Conservation (phyloP, 1,140 invertebrate genomes). For the Lordiphosa stackelbergi region DNA sequence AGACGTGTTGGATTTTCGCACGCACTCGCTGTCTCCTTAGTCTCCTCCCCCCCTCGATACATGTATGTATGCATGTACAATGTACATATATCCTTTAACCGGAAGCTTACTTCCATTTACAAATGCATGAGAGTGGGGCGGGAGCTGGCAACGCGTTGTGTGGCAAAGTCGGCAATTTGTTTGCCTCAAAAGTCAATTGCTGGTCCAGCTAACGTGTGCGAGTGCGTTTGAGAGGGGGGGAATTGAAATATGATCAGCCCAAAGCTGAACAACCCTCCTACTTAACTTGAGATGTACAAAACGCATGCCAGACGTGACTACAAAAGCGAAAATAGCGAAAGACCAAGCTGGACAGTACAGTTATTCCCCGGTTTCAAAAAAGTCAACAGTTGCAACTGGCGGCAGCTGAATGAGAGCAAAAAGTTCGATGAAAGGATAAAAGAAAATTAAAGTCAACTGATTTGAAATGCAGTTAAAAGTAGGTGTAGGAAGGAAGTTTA, state of each 20-base stretch:
- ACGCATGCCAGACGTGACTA: conserved; percentile 33
- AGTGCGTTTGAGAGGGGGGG: neutral
- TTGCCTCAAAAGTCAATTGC: conserved; percentile 56
- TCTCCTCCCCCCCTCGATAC: conserved; percentile 6
- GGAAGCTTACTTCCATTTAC: conserved; percentile 67
- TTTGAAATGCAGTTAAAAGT: too few species aligned
- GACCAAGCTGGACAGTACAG: too few species aligned
- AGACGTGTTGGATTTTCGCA: conserved; percentile 71
- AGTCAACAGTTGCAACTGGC: too few species aligned
- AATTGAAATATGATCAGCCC: conserved; percentile 60
- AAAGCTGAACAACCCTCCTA: conserved; percentile 34
- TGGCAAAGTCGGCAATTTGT: conserved; percentile 65
- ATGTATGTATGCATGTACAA: conserved; percentile 17
- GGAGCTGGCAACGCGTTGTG: conserved; percentile 11
- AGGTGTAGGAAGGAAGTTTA: too few species aligned
- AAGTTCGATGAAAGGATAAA: too few species aligned
- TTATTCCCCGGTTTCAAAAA: too few species aligned
- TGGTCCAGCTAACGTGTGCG: conserved; percentile 26
- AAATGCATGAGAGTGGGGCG: conserved; percentile 30
- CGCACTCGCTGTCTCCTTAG: conserved; percentile 38
- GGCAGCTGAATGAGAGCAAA: too few species aligned
- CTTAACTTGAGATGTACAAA: conserved; percentile 27
- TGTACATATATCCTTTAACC: conserved; percentile 72
- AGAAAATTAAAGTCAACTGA: too few species aligned
- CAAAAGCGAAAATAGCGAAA: neutral